Percentiles rank a stretch among this genome's conserved stretches.
Conservation (phyloP, 2,797 vertebrate genomes). For the Eremophila alpestris region DNA sequence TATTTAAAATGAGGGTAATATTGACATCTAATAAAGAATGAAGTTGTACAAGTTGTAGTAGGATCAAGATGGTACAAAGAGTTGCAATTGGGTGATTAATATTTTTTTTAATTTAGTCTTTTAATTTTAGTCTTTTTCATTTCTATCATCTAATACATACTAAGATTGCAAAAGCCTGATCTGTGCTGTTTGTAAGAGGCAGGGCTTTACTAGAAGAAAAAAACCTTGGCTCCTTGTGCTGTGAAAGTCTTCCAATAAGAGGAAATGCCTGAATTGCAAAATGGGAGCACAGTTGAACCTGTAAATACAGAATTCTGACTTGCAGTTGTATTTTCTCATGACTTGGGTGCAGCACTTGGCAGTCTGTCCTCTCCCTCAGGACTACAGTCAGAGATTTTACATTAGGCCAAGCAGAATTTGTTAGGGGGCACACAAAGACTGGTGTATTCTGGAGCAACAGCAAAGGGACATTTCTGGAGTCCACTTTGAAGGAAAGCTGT, state of each 20-base stretch:
- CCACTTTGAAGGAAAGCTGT: accelerated
- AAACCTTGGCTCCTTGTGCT: neutral
- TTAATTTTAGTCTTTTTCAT: neutral
- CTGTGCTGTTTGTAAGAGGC: neutral
- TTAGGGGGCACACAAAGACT: accelerated
- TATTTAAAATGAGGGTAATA: neutral
- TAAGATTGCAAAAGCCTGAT: neutral
- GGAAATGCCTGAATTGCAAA: neutral
- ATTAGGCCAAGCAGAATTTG: neutral
- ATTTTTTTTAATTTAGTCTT: neutral
- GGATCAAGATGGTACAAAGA: neutral
- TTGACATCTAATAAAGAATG: neutral
- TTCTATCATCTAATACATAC: accelerated
- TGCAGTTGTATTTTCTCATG: neutral
- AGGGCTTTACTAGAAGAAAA: neutral
- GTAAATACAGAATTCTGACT: neutral
- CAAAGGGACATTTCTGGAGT: neutral
- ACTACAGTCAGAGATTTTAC: accelerated
- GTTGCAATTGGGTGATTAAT: neutral
- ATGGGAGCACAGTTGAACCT: neutral
- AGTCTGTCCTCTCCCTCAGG: neutral
- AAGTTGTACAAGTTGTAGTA: neutral
- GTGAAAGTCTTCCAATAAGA: neutral
- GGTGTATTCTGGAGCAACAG: neutral
- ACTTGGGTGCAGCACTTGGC: neutral